A percentile compares a stretch with the other conserved stretches of the same genome.
phyloP scores from a whole-genome alignment of 2,888 invertebrate species.

The Brachycybe producta region DNA sequence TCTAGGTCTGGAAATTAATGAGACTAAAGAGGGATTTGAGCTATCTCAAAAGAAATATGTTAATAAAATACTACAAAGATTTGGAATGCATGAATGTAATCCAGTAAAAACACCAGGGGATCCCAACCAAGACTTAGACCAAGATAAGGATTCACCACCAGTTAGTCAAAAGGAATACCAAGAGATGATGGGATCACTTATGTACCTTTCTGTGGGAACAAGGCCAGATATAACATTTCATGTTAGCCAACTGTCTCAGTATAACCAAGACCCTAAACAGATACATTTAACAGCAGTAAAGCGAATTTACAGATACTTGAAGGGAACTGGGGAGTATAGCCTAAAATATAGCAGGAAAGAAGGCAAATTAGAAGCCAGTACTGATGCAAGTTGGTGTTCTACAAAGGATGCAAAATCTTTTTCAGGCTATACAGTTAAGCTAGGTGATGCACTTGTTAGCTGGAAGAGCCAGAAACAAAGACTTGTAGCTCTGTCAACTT shows the following conservation, averaged over 20 bases:
- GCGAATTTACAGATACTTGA: too few species aligned
- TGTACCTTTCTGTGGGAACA: neutral
- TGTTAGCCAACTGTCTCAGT: neutral
- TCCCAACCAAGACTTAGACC: neutral
- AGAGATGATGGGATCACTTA: neutral
- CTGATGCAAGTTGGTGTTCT: conserved; percentile 8
- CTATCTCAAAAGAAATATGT: neutral
- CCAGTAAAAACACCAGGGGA: too few species aligned
- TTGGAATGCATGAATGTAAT: too few species aligned
- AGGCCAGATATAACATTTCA: neutral
- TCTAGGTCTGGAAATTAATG: neutral
- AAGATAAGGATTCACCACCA: neutral
- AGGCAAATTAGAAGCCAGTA: neutral
- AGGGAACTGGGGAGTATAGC: too few species aligned
- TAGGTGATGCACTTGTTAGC: neutral
- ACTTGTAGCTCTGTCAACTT: conserved; percentile 1
- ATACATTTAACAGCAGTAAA: too few species aligned
- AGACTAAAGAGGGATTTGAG: conserved; percentile 1
- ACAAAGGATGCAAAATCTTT: conserved; percentile 6
- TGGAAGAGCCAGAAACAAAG: conserved; percentile 8
- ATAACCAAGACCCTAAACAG: neutral
- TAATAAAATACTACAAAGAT: too few species aligned
- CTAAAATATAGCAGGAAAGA: neutral
- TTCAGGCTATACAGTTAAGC: neutral
- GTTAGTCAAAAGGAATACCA: neutral